Evolutionary conservation across 2,797 vertebrate species (phyloP), one percentile per base, ranked within the genome.

Genomic region (Peromyscus aztecus): DNA sequence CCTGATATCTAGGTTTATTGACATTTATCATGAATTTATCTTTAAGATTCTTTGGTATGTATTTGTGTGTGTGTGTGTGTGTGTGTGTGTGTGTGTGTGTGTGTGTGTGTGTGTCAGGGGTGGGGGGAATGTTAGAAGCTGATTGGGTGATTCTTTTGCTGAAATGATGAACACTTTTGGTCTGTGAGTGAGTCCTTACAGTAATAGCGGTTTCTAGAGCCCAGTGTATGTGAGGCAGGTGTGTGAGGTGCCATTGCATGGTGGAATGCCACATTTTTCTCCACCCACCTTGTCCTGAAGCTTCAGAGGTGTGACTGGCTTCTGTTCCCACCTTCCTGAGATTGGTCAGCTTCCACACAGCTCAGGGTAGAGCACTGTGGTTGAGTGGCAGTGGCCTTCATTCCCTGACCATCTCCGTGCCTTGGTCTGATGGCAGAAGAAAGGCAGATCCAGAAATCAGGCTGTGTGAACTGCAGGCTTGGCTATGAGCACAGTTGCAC

Each of bases 221-320:
- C 37, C 14, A 1, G 1, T 3, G 52, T 52, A 14, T 52, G 52
- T 52, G 24, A 63, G 34, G n/a, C 0, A 3, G 10, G 0, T 0
- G 0, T 4, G 0, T 2, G 46, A 57, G 24, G 5, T 27, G 3
- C 7, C 82, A 65, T 49, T 46, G 8, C 4, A 1, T 37, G 43
- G 24, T 1, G 10, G 37, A 40, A 31, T 46, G 29, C 81, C 4
- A 13, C 14, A 40, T n/a, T 91, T 49, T 43, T 37, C 61, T 43
- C 17, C 52, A 43, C 75, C 83, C 14, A 19, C 16, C 19, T 82
- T n/a, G 19, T 55, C 13, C 89, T 24, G 49, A 23, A 75, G 63
- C 90, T 43, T 52, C 0, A 0, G 69, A 65, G 55, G 4, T 55
- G 29, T 13, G 12, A 17, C 9, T 37, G 1, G 19, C 24, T 75